phyloP scores from a whole-genome alignment of 2,797 vertebrate species.

The Myripristis murdjan region DNA sequence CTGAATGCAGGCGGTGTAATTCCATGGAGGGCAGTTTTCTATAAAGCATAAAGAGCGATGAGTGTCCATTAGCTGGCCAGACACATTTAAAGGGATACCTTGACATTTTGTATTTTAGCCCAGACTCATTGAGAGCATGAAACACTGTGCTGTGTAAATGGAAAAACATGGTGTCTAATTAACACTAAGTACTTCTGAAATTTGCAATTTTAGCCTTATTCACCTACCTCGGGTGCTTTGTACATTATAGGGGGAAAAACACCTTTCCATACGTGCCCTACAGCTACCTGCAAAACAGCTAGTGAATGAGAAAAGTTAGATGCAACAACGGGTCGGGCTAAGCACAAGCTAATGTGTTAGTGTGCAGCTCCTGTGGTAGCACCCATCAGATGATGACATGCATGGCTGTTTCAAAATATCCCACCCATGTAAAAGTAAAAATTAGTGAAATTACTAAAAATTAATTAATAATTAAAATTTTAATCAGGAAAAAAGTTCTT shows the following conservation, averaged over 20 bases:
- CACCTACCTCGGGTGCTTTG: slow-evolving; percentile 47
- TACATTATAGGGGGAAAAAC: slow-evolving; percentile 40
- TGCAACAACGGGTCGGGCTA: background rate
- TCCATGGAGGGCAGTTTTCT: slow-evolving; percentile 59
- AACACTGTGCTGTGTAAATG: slow-evolving; percentile 59
- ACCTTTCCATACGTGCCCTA: slow-evolving; percentile 13
- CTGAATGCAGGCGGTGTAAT: slow-evolving; percentile 78
- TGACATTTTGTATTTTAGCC: slow-evolving; percentile 69
- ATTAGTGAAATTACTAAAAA: too few relatives aligned
- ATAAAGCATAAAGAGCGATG: slow-evolving; percentile 77
- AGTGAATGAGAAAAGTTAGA: background rate
- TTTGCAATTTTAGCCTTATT: slow-evolving; percentile 44
- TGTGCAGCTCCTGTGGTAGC: too few relatives aligned
- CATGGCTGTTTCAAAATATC: background rate
- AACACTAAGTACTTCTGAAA: slow-evolving; percentile 39
- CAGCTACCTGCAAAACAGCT: slow-evolving; percentile 1
- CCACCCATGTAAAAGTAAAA: background rate
- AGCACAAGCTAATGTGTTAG: background rate
- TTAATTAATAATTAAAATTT: too few relatives aligned
- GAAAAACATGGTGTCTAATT: slow-evolving; percentile 60
- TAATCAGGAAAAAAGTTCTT: too few relatives aligned
- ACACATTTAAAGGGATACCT: slow-evolving; percentile 76
- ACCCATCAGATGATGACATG: too few relatives aligned
- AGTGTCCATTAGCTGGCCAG: slow-evolving; percentile 82
- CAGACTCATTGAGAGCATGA: slow-evolving; percentile 73